Conservation (phyloP, 2,888 invertebrate genomes). For the Cantharis nigra region DNA sequence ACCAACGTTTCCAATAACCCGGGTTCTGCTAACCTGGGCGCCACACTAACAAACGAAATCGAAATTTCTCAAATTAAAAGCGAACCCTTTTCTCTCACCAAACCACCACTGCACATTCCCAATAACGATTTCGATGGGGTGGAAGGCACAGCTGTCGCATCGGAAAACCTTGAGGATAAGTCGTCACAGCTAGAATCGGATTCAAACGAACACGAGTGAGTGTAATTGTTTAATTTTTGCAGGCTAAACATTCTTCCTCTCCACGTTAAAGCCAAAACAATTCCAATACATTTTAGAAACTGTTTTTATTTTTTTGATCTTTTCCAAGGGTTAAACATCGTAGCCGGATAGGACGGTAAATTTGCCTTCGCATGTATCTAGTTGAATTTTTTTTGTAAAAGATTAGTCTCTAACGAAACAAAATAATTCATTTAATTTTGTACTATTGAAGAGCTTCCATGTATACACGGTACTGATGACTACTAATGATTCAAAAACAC, state of each 20-base stretch:
- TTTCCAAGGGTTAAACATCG: not conserved
- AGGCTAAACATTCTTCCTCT: conserved; percentile 32
- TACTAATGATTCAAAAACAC: no score
- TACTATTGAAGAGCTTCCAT: no score
- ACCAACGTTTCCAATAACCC: conserved; percentile 24
- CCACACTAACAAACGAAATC: conserved; percentile 15
- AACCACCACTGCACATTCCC: conserved; percentile 24
- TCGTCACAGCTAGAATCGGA: not conserved
- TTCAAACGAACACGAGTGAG: conserved; percentile 33
- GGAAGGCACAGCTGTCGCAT: not conserved
- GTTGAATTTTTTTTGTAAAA: not conserved
- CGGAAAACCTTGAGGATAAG: not conserved
- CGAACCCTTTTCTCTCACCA: conserved; percentile 41
- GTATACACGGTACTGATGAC: no score
- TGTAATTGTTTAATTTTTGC: conserved; percentile 36
- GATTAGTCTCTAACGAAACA: no score
- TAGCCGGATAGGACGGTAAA: not conserved
- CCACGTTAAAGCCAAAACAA: conserved; percentile 37
- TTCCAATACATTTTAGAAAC: conserved; percentile 42
- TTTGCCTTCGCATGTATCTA: not conserved
- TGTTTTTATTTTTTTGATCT: not conserved
- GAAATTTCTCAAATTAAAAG: conserved; percentile 36
- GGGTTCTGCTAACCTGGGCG: conserved; percentile 42
- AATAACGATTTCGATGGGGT: conserved; percentile 5
- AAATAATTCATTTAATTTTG: no score